These are phyloP conservation scores for Prorops nasuta DNA, from an alignment of 1,140 invertebrate species.

Conservation along the genomic window DNA sequence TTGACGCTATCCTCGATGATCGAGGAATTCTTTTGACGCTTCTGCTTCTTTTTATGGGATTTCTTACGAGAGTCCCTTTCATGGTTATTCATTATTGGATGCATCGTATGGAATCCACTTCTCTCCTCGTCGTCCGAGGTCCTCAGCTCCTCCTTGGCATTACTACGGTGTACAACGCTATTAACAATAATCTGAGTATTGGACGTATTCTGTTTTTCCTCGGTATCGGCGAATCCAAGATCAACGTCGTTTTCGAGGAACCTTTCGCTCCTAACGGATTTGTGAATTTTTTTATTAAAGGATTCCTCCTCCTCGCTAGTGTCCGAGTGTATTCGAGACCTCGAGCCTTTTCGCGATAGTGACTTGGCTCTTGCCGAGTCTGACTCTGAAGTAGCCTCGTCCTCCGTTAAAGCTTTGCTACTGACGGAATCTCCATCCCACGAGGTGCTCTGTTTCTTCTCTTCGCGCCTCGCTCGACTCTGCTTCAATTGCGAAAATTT, in stretches of 20 bases:
- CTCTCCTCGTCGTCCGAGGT: conserved; percentile 53
- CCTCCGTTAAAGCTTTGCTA: conserved; percentile 55
- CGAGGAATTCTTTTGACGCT: conserved; percentile 68
- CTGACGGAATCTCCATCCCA: conserved; percentile 82
- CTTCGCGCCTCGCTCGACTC: conserved; percentile 77
- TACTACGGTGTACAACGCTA: conserved; percentile 37
- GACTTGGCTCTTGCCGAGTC: conserved; percentile 55
- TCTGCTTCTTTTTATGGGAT: conserved; percentile 79
- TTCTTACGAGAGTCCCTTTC: conserved; percentile 64
- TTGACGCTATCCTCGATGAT: conserved; percentile 61
- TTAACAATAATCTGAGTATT: conserved; percentile 34
- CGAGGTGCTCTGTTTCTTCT: conserved; percentile 83
- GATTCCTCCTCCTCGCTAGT: conserved; percentile 63
- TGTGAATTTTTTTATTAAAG: conserved; percentile 48
- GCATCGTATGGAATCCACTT: conserved; percentile 34
- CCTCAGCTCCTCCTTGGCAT: conserved; percentile 49
- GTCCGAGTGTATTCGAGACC: conserved; percentile 62
- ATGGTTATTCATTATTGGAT: conserved; percentile 47
- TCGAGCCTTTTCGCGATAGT: conserved; percentile 50
- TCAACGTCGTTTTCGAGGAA: conserved; percentile 60
- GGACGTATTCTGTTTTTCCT: conserved; percentile 51
- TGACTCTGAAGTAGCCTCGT: conserved; percentile 49
- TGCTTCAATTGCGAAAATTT: conserved; percentile 88
- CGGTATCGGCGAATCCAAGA: conserved; percentile 56
- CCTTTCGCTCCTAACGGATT: conserved; percentile 49